Conservation (phyloP, 2,113 vertebrate genomes). For the Campylorhamphus procurvoides region DNA sequence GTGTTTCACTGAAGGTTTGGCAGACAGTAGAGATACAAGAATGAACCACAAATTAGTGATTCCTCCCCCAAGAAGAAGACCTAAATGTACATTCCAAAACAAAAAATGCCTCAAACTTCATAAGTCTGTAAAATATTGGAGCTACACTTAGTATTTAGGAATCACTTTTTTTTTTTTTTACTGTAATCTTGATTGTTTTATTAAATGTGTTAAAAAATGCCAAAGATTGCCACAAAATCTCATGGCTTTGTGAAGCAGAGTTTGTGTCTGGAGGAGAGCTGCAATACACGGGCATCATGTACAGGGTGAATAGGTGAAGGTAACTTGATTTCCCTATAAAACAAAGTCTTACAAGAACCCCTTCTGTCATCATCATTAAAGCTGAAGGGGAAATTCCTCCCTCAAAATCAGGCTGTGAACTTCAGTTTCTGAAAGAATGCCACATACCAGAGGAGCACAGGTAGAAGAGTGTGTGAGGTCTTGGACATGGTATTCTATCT, state of each 20-base stretch:
- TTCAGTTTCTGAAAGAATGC: neutral
- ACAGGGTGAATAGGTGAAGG: neutral
- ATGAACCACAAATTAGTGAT: neutral
- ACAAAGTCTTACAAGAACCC: neutral
- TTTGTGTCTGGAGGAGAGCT: neutral
- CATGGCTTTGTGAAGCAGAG: neutral
- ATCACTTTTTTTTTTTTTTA: rapidly evolving
- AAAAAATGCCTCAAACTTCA: neutral
- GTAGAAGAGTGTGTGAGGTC: neutral
- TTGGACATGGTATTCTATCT: neutral
- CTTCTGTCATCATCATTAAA: neutral
- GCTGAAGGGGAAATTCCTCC: neutral
- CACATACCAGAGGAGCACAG: neutral
- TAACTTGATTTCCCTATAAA: neutral
- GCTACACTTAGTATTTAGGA: neutral
- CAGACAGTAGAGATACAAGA: neutral
- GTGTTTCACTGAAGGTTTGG: neutral
- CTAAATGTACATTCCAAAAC: neutral
- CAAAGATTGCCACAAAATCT: neutral
- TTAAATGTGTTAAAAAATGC: neutral
- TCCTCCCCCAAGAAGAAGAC: neutral
- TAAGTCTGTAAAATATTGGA: neutral
- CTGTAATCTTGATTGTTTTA: neutral
- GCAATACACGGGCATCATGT: neutral
- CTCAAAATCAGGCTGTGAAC: neutral